Evolutionary conservation across 2,888 invertebrate genomes (phyloP), one percentile per base, ranked within the genome.

Genomic region (Anoncus sp.): DNA sequence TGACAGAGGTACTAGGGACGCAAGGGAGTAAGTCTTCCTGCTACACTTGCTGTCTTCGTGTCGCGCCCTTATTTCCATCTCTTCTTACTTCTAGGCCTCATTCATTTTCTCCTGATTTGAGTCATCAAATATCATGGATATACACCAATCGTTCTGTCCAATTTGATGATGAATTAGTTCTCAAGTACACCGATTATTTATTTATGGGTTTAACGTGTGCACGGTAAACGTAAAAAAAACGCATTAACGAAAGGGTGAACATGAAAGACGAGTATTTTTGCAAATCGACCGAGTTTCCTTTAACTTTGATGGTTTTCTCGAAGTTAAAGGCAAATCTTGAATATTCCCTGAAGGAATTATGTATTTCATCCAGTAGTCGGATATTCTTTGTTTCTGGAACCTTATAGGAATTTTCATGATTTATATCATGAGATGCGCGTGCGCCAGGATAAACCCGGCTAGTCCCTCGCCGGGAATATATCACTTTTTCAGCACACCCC

Each of bases 1-100:
- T 86, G 87, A 87, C 86, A 84, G 83, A 82, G 82, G 80, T 79
- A 82, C 72, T 75, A 80, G 75, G 80, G 71, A 77, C 74, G 79
- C 70, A 80, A 82, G 83, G 83, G 83, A 80, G 81, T 81, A 82
- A 80, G 85, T 86, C 75, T 22, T 16, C 31, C 35, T 10, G 22
- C 38, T 38, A 12, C 16, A 45, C 47, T 24, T 18, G n/a, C n/a
- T n/a, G 16, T n/a, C 27, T 31, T 16, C 57, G 16, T 16, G 31
- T 9, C 70, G 40, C 43, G 38, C 35, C 57, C 53, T 65, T 43
- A 38, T 45, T 20, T 57, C 18, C n/a, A 24, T 35, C 20, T 47
- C 16, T 6, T 51, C 2, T 14, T 24, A 3, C 14, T 22, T 38
- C 38, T 4, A 38, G 27, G 27, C 3, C 10, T 43, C 20, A 12